phyloP scores from a whole-genome alignment of 2,888 invertebrate species.

The Orthonychiurus folsomi region DNA sequence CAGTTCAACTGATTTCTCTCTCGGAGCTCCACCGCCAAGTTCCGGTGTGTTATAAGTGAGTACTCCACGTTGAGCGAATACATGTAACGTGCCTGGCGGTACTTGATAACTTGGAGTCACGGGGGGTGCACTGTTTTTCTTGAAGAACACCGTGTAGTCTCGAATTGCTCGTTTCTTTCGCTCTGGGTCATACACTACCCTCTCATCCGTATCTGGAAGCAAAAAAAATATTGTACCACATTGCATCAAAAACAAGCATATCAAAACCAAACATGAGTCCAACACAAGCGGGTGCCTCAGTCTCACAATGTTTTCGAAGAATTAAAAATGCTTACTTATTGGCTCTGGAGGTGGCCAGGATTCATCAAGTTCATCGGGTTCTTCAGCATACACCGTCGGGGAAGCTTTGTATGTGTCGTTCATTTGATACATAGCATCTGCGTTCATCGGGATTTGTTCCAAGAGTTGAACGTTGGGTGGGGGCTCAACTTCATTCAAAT shows the following conservation, averaged over 20 bases:
- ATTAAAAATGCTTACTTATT: slow-evolving; percentile 21
- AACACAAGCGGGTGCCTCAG: neutral
- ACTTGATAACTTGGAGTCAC: slow-evolving; percentile 34
- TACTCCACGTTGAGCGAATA: slow-evolving; percentile 36
- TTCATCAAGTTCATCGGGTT: slow-evolving; percentile 33
- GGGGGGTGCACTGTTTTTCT: slow-evolving; percentile 26
- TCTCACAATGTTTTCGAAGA: too few relatives aligned
- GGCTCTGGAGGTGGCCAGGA: slow-evolving; percentile 38
- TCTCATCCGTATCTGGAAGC: slow-evolving; percentile 32
- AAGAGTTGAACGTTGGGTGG: slow-evolving; percentile 31
- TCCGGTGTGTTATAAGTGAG: slow-evolving; percentile 36
- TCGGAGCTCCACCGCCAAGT: slow-evolving; percentile 22
- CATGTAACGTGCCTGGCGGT: slow-evolving; percentile 39
- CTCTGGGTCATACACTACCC: slow-evolving; percentile 32
- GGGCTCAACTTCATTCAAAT: slow-evolving; percentile 19
- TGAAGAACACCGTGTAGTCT: slow-evolving; percentile 36
- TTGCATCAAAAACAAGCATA: too few relatives aligned
- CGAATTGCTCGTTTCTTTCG: slow-evolving; percentile 34
- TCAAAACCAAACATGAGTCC: neutral
- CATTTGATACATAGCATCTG: slow-evolving; percentile 28
- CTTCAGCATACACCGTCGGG: slow-evolving; percentile 38
- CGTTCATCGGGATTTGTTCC: slow-evolving; percentile 36
- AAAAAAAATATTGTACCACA: neutral
- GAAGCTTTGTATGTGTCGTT: slow-evolving; percentile 35
- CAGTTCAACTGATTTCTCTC: too few relatives aligned